Percentiles rank a stretch among this genome's conserved stretches.
phyloP scores from a whole-genome alignment of 2,797 vertebrate species.

The Pseudotriccus pelzelni region DNA sequence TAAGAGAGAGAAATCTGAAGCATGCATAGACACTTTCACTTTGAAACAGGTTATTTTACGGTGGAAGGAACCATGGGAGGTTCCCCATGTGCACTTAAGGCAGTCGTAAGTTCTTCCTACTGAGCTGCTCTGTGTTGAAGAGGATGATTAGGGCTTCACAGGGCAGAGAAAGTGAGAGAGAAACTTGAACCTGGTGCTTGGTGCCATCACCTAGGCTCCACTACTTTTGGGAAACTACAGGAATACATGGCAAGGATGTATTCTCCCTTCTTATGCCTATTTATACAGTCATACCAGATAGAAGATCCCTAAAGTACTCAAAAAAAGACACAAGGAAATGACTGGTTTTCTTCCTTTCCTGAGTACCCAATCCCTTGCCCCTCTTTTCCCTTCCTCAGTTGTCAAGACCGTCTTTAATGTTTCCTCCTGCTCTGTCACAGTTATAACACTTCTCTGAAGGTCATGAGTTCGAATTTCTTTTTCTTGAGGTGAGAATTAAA shows the following conservation, averaged over 20 bases:
- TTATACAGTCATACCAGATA: neutral
- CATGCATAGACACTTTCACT: neutral
- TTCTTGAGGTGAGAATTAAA: neutral
- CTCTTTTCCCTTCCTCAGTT: neutral
- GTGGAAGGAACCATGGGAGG: neutral
- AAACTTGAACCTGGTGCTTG: neutral
- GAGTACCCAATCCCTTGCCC: neutral
- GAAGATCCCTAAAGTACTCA: neutral
- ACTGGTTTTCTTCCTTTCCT: neutral
- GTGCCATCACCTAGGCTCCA: neutral
- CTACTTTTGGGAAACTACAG: neutral
- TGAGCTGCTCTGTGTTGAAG: accelerated
- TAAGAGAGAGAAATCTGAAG: neutral
- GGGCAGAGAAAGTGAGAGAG: neutral
- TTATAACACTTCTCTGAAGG: neutral
- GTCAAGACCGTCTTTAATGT: neutral
- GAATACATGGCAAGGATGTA: neutral
- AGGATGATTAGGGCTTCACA: neutral
- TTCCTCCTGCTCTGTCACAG: neutral
- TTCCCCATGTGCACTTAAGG: neutral
- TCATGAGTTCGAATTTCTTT: neutral
- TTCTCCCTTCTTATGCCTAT: neutral
- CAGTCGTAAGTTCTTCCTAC: neutral
- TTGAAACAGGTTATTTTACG: neutral
- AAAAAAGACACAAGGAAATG: neutral